Evolutionary conservation across 2,113 vertebrate species (phyloP), one percentile per base, ranked within the genome.

Genomic region (Megaleporinus macrocephalus): DNA sequence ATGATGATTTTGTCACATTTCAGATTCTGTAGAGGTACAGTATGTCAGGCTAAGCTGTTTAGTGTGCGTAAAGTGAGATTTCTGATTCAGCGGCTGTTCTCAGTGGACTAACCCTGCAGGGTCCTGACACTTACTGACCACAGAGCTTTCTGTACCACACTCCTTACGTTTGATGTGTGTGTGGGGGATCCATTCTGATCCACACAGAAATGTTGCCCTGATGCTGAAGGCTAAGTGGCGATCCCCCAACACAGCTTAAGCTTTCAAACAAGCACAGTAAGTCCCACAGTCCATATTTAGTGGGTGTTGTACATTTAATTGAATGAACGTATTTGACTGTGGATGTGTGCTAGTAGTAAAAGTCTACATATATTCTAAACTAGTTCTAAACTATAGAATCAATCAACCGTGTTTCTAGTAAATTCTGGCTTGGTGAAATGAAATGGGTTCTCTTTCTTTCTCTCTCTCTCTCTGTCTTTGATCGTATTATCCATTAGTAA

Each of bases 401-500:
- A 47, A 51, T 20, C 44, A 26, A 10, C n/a, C n/a, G 53, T 1
- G 30, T 57, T 62, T 59, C 18, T 72, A 33, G n/a, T 78, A 53
- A 68, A 65, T 63, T 26, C 14, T 55, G 44, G 47, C 49, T 55
- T 24, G 20, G 30, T 53, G 29, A 62, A 53, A 18, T 80, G 26
- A 20, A 14, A 16, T 62, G 18, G 51, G 33, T 66, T 55, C 53
- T 55, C 20, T 6, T 1, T 18, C 27, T 2, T 65, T 70, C 72
- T 55, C 22, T 55, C 18, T 68, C 59, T 81, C 11, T 74, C 41
- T 80, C 41, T 44, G 70, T 74, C 24, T 62, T 53, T 29, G 66
- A 81, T 65, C 83, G 73, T 83, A 81, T 80, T 87, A 71, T 91
- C 89, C 91, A 92, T 93, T 91, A 91, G 88, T 84, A 88, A 82